phyloP scores from a whole-genome alignment of 2,888 invertebrate species.

The Platypus cylindrus region DNA sequence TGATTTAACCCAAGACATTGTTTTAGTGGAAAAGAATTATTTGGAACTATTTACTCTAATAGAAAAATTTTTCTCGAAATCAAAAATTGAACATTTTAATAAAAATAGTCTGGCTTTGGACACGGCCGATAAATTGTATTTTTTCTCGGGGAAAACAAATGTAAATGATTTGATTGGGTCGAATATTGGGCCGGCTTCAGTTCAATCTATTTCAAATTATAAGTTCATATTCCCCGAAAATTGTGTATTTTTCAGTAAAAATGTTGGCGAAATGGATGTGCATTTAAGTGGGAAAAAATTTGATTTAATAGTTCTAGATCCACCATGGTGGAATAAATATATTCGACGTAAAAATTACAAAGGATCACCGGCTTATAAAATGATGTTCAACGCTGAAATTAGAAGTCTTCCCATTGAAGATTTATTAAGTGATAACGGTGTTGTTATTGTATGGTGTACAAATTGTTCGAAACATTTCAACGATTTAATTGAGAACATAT shows the following conservation, averaged over 20 bases:
- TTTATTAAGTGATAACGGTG: constrained; percentile 46
- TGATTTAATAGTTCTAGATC: constrained; percentile 81
- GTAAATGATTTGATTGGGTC: constrained; percentile 38
- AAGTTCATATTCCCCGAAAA: constrained; percentile 53
- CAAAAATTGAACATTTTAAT: not conserved
- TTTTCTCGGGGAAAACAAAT: constrained; percentile 15
- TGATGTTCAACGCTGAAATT: constrained; percentile 68
- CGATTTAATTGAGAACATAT: constrained; percentile 55
- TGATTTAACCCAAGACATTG: constrained; percentile 12
- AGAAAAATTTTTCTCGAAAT: too few relatives aligned
- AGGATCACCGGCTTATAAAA: constrained; percentile 53
- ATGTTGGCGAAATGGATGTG: constrained; percentile 45
- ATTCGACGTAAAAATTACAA: constrained; percentile 65
- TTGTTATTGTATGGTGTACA: constrained; percentile 87
- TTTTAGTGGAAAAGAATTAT: constrained; percentile 19
- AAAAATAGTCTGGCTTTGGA: constrained; percentile 12
- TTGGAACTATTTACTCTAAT: too few relatives aligned
- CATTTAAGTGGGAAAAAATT: constrained; percentile 41
- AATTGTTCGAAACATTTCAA: constrained; percentile 62
- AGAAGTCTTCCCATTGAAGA: constrained; percentile 54
- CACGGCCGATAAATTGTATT: constrained; percentile 19
- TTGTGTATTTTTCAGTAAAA: constrained; percentile 54
- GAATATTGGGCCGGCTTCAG: constrained; percentile 37
- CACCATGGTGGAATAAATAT: constrained; percentile 95
- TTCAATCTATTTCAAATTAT: constrained; percentile 37